phyloP scores from a whole-genome alignment of 2,888 invertebrate species.

The Sepioteuthis lessoniana region DNA sequence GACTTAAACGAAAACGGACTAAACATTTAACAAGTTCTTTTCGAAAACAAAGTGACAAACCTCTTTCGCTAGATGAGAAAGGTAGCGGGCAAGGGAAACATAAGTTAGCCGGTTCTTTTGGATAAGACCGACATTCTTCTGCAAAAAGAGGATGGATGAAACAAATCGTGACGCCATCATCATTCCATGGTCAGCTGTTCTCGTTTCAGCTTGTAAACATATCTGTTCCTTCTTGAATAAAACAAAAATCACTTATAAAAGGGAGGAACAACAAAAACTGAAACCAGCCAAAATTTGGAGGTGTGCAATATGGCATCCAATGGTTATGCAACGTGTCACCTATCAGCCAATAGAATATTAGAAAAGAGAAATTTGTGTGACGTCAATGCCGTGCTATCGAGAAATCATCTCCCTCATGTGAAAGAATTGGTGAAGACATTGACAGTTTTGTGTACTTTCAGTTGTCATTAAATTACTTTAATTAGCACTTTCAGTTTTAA shows the following conservation, averaged over 20 bases:
- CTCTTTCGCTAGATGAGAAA: neutral
- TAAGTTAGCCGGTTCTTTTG: neutral
- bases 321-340: neutral
- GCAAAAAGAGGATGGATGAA: neutral
- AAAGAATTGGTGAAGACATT: too few relatives aligned
- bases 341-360: neutral
- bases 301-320: neutral
- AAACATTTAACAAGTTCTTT: too few relatives aligned
- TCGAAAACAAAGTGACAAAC: neutral
- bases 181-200: slow-evolving; percentile 18
- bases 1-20: too few relatives aligned
- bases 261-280: neutral
- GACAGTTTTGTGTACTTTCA: neutral
- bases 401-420: neutral
- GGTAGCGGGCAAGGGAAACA: neutral
- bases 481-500: too few relatives aligned
- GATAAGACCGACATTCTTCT: neutral
- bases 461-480: too few relatives aligned
- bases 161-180: neutral
- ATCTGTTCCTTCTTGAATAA: neutral
- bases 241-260: neutral
- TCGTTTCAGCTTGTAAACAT: neutral
- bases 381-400: slow-evolving; percentile 16
- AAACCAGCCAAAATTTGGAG: neutral
- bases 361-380: neutral